Base-by-base conservation (phyloP, 2,888 invertebrate genomes). In the Cephus pulcher region DNA sequence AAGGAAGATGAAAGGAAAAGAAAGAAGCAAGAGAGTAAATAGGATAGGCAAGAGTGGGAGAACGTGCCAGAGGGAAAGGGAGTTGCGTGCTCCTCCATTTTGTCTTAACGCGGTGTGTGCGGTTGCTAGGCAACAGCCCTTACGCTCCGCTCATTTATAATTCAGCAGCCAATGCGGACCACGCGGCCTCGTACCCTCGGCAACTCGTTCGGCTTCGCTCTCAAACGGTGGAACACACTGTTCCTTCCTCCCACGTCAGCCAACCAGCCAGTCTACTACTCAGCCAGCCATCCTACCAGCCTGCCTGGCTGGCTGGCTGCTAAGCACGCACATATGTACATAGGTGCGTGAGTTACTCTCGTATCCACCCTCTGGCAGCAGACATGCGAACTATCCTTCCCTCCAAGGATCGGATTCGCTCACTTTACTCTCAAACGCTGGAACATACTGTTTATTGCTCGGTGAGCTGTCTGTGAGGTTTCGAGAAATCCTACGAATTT, bases 161-260 rank as follows among this genome's bases (percentile, higher is more conserved):
- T 91, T 91, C 91, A 91, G 84, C 90, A 91, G 89, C 91, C 91
- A 91, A 91, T 91, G 91, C 91, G 91, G 90, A 91, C 91, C 91
- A 91, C 90, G 91, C 91, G 90, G 90, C 86, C 83, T 81, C 86
- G 87, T 89, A 89, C 89, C 89, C 88, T 85, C 88, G 84, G 86
- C 85, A 84, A 83, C 82, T 87, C 87, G 84, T 83, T 87, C 85
- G 84, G 80, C 84, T 85, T 81, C 80, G 80, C 81, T 85, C 84
- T 82, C 86, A 87, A 88, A 86, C 86, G 85, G 86, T 84, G 83
- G 84, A 88, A 86, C 85, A 83, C 4, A 76, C 75, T 69, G 70
- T 32, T 15, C 71, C 56, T 56, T 56, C 56, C 56, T 56, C 56
- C 56, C 56, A 56, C 23, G 56, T 23, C 23, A 56, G 56, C 56